phyloP scores from a whole-genome alignment of 2,888 invertebrate species.

The Melitaea athalia region DNA sequence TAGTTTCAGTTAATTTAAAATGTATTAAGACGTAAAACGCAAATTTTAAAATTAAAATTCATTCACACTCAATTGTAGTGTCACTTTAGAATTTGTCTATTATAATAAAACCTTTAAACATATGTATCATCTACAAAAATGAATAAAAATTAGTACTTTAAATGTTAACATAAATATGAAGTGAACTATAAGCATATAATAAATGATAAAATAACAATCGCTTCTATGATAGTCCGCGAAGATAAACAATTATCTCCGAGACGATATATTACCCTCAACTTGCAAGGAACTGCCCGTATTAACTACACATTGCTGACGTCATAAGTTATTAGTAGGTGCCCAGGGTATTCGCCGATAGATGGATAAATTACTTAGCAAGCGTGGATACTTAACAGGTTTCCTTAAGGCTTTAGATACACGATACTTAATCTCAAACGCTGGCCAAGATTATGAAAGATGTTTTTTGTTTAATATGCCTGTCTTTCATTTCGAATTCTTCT shows the following conservation, averaged over 20 bases:
- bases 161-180: background rate
- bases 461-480: background rate
- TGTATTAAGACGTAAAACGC: too few relatives aligned
- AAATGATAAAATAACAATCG: conserved; percentile 19
- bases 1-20: too few relatives aligned
- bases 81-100: too few relatives aligned
- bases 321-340: conserved; percentile 57
- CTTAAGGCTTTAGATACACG: conserved; percentile 32
- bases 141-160: too few relatives aligned
- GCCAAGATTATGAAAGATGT: conserved; percentile 21
- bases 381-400: conserved; percentile 43
- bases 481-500: background rate
- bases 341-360: conserved; percentile 59
- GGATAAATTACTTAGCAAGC: conserved; percentile 48
- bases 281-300: conserved; percentile 51
- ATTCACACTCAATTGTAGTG: too few relatives aligned
- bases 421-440: conserved; percentile 16
- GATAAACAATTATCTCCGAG: conserved; percentile 69
- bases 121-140: too few relatives aligned
- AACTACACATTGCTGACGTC: conserved; percentile 55
- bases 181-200: background rate
- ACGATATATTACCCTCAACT: conserved; percentile 62
- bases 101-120: too few relatives aligned
- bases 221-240: conserved; percentile 57
- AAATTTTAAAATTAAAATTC: too few relatives aligned